Base-by-base conservation (phyloP, 2,888 invertebrate species). In the Heliothis peltigera region DNA sequence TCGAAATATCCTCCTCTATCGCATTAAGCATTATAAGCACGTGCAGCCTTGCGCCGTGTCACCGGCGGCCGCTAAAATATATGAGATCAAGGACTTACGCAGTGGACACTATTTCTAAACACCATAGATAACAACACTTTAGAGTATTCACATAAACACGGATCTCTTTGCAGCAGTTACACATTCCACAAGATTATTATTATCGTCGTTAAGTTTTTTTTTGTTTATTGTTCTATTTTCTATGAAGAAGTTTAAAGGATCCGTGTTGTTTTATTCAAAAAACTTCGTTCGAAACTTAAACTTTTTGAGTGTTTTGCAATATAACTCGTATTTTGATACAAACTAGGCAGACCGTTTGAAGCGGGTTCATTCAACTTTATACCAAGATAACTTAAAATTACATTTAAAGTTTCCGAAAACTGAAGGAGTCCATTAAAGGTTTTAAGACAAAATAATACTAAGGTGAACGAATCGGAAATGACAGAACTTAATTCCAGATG, bases 21-120 rank as follows among this genome's bases (percentile, higher is more conserved):
- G 72, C 83, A 83, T 89, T 93, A 88, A 64, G 80, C 82, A 92
- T 84, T 87, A 77, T 81, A 64, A 79, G 88, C 94, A 94, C 93
- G 94, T 79, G 69, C 84, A 86, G 74, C 93, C 93, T 93, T 90
- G 89, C 76, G 68, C 75, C 61, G 79, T 83, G 84, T 82, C 86
- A 82, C 80, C 79, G 76, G 78, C 79, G 77, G 79, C 78, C 80
- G 78, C 76, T 77, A 75, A 79, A 77, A 70, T 66, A 80, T 87
- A 87, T 87, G 89, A 90, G 90, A 82, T 79, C 87, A 86, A 84
- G 85, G 82, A 79, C 73, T 56, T 65, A 61, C 48, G 60, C 53
- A 51, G 42, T 39, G 18, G 42, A 25, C 58, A n/a, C 39, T 67
- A 46, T 67, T 63, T 56, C 44, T 53, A 57, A 66, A 66, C 53